These are phyloP conservation scores for Athalia cordata DNA, from an alignment of 2,888 invertebrate genomes.

Conservation along the genomic window DNA sequence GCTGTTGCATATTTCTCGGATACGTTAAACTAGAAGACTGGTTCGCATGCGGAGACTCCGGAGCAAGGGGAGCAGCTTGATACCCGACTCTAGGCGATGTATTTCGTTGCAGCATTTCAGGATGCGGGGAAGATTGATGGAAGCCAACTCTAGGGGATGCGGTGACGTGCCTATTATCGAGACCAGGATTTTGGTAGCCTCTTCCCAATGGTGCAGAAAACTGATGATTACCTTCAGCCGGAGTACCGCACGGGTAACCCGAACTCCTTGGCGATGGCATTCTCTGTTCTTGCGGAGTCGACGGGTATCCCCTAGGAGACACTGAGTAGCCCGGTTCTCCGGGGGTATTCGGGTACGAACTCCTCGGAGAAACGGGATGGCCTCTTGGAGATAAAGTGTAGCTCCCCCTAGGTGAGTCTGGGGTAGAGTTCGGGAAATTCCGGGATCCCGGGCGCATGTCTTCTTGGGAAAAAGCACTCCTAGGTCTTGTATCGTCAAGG, in stretches of 20 bases:
- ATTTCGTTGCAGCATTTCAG: slow-evolving; percentile 60
- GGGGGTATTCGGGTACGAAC: slow-evolving; percentile 63
- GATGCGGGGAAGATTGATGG: slow-evolving; percentile 55
- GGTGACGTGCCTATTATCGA: slow-evolving; percentile 58
- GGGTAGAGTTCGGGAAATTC: slow-evolving; percentile 64
- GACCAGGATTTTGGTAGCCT: slow-evolving; percentile 58
- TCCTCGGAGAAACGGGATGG: slow-evolving; percentile 67
- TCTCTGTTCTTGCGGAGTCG: slow-evolving; percentile 64
- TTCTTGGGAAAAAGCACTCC: slow-evolving; percentile 67
- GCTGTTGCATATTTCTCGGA: slow-evolving; percentile 53
- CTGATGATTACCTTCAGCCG: slow-evolving; percentile 57
- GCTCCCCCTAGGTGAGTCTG: slow-evolving; percentile 62
- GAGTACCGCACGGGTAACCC: slow-evolving; percentile 58
- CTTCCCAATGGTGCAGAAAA: slow-evolving; percentile 60
- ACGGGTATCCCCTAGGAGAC: slow-evolving; percentile 61
- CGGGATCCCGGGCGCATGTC: slow-evolving; percentile 67
- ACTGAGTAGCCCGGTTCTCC: slow-evolving; percentile 59
- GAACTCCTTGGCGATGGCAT: slow-evolving; percentile 65
- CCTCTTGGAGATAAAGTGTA: slow-evolving; percentile 63
- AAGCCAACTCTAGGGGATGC: slow-evolving; percentile 60
- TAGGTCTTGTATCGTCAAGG: slow-evolving; percentile 68
- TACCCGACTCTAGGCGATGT: slow-evolving; percentile 54
- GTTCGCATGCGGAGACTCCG: slow-evolving; percentile 53
- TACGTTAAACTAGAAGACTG: slow-evolving; percentile 58
- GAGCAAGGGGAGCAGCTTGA: slow-evolving; percentile 49